phyloP scores from a whole-genome alignment of 1,140 invertebrate species.

The Harpegnathos saltator region DNA sequence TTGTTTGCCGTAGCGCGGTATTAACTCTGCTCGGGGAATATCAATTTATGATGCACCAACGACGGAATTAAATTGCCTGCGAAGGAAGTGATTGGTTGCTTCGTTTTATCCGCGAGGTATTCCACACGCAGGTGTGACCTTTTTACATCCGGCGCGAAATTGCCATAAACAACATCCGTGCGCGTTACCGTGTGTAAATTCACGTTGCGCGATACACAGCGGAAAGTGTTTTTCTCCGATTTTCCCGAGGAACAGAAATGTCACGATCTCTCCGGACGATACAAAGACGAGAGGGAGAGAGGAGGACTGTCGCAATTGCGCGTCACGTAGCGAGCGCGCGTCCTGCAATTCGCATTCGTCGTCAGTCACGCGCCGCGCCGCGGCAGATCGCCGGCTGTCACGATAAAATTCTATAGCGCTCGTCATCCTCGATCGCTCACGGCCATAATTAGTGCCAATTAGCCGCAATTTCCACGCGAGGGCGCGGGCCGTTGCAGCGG shows the following conservation, averaged over 20 bases:
- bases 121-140: too few relatives aligned
- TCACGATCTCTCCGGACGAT: too few relatives aligned
- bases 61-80: too few relatives aligned
- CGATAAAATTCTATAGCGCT: slow-evolving; percentile 24
- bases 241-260: not conserved
- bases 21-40: too few relatives aligned
- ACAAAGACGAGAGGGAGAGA: not conserved
- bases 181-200: too few relatives aligned
- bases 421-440: slow-evolving; percentile 31
- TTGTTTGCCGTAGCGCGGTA: too few relatives aligned
- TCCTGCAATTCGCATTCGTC: not conserved
- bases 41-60: too few relatives aligned
- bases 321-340: not conserved
- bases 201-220: too few relatives aligned
- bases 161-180: too few relatives aligned
- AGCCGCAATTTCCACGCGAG: slow-evolving; percentile 57
- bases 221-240: not conserved
- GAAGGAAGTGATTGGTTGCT: too few relatives aligned
- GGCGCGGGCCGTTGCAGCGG: slow-evolving; percentile 25
- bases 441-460: slow-evolving; percentile 62
- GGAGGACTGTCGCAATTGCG: not conserved
- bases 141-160: too few relatives aligned
- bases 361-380: not conserved
- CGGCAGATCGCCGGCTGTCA: not conserved
- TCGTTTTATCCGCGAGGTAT: too few relatives aligned